These are phyloP conservation scores for Physeter macrocephalus DNA, from an alignment of 2,113 vertebrate genomes.

Conservation along the genomic window DNA sequence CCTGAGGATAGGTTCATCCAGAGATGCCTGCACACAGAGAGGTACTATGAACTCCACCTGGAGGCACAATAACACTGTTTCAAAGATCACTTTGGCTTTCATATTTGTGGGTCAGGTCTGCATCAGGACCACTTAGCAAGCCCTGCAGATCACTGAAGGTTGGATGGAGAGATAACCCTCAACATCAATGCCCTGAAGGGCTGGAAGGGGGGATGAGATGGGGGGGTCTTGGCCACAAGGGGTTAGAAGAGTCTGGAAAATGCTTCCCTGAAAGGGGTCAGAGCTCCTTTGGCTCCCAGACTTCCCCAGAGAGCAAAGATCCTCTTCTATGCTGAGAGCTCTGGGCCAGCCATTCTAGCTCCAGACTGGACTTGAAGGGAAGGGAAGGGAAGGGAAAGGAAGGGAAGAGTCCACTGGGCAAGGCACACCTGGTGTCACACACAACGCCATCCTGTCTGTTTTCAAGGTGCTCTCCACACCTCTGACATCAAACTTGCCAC, in stretches of 20 bases:
- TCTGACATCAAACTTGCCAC: neutral
- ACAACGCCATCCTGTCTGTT: neutral
- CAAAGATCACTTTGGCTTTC: constrained; percentile 4
- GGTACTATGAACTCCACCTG: neutral
- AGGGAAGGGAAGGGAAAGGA: neutral
- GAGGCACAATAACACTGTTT: neutral
- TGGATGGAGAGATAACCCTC: neutral
- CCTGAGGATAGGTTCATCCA: neutral
- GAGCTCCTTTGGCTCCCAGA: neutral
- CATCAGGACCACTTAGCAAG: constrained; percentile 16
- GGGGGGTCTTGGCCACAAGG: neutral
- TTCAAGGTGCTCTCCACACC: neutral
- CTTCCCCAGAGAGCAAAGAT: neutral
- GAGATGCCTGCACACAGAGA: constrained; percentile 13
- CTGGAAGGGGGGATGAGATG: rapidly evolving
- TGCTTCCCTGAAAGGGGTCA: rapidly evolving
- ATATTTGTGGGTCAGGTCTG: neutral
- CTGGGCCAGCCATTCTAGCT: neutral
- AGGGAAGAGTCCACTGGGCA: neutral
- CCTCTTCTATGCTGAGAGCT: neutral
- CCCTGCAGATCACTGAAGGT: neutral
- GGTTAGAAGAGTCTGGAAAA: neutral
- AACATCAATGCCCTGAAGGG: rapidly evolving
- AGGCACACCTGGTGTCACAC: neutral
- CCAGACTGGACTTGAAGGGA: neutral